phyloP scores from a whole-genome alignment of 2,797 vertebrate genomes.

The Pangasius mekongensis region DNA sequence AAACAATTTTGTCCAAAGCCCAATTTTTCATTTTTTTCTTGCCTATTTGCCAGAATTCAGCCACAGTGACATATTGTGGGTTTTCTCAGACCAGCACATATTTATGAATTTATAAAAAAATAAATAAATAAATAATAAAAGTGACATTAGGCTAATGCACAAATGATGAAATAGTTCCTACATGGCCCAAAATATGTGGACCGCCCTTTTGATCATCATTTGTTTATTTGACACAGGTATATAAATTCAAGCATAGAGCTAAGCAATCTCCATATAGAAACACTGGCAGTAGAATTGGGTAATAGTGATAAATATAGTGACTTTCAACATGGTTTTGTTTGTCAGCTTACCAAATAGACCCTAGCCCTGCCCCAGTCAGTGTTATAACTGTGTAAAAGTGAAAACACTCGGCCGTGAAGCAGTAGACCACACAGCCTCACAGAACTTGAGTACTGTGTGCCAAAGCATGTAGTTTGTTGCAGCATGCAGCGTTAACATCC shows the following conservation, averaged over 20 bases:
- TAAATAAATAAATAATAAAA: too few relatives aligned
- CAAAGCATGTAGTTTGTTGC: neutral
- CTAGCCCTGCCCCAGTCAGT: neutral
- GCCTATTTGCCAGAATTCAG: neutral
- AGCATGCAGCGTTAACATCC: neutral
- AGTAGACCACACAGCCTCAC: neutral
- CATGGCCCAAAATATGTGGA: neutral
- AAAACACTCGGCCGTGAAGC: neutral
- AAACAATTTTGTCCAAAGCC: neutral
- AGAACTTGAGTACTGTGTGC: neutral
- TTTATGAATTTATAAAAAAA: neutral
- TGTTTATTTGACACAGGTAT: neutral
- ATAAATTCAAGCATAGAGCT: neutral
- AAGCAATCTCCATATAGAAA: neutral
- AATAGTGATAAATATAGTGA: neutral
- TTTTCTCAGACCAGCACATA: neutral
- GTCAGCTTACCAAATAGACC: neutral
- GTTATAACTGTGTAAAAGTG: neutral
- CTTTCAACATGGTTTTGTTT: neutral
- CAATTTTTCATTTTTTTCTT: neutral
- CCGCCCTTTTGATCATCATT: neutral
- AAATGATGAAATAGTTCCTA: neutral
- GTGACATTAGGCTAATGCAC: neutral
- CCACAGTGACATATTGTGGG: neutral
- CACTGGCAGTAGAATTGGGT: neutral